phyloP scores from a whole-genome alignment of 2,888 invertebrate genomes.

The Leptinotarsa juncta region DNA sequence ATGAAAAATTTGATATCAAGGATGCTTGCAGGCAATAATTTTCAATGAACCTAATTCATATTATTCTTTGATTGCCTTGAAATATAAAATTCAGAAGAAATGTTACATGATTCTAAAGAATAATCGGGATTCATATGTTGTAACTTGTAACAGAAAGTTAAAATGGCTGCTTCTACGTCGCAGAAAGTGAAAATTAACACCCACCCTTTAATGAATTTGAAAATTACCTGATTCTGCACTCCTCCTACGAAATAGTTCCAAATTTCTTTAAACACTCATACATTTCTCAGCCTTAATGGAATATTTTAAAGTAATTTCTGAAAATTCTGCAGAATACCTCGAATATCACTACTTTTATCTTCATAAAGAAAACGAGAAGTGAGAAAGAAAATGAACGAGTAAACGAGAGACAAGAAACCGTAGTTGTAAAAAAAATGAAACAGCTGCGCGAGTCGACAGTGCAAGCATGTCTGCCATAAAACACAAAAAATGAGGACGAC shows the following conservation, averaged over 20 bases:
- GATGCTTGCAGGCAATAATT: background rate
- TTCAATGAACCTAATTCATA: background rate
- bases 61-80: background rate
- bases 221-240: conserved; percentile 24
- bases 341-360: conserved; percentile 55
- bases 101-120: conserved; percentile 36
- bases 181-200: conserved; percentile 14
- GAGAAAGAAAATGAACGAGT: conserved; percentile 15
- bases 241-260: conserved; percentile 6
- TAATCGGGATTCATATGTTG: conserved; percentile 33
- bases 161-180: conserved; percentile 52
- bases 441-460: background rate
- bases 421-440: background rate
- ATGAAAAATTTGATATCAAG: background rate
- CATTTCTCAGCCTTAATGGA: conserved; percentile 3
- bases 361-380: conserved; percentile 42
- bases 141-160: conserved; percentile 31
- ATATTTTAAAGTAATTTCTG: conserved; percentile 8
- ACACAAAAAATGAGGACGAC: no score
- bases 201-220: background rate
- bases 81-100: background rate
- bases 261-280: conserved; percentile 20
- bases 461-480: background rate
- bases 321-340: conserved; percentile 42
- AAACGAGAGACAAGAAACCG: conserved; percentile 7